Conservation (phyloP, 1,140 invertebrate species). For the Calephelis nemesis region DNA sequence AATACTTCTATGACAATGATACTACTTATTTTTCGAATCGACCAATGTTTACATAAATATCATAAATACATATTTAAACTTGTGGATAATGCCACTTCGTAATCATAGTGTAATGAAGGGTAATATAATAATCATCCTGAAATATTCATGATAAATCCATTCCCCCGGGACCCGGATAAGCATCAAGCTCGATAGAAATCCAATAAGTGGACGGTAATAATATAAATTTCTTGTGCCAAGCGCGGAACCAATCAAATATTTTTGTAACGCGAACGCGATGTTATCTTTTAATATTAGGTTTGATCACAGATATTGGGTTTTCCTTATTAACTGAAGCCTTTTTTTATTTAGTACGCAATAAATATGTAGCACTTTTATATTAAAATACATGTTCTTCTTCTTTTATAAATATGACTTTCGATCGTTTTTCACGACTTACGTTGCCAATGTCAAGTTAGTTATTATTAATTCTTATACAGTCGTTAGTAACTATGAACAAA, state of each 20-base stretch:
- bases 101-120: constrained; percentile 7
- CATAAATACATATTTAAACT: not conserved
- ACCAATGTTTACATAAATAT: no score
- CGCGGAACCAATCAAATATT: constrained; percentile 50
- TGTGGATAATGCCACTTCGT: not conserved
- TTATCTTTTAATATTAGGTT: constrained; percentile 57
- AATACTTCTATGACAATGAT: no score
- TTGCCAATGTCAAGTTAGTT: no score
- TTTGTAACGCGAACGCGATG: constrained; percentile 44
- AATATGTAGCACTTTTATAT: not conserved
- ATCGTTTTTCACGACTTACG: no score
- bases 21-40: no score
- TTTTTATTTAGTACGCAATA: no score
- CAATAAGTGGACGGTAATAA: constrained; percentile 36
- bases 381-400: not conserved
- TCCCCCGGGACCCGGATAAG: constrained; percentile 1
- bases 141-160: constrained; percentile 14
- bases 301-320: constrained; percentile 10
- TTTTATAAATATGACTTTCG: no score
- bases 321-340: not conserved
- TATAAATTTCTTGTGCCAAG: constrained; percentile 18
- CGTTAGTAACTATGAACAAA: no score
- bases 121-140: not conserved
- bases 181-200: constrained; percentile 22
- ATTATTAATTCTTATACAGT: no score